A percentile compares a stretch with the other conserved stretches of the same genome.
Evolutionary conservation across 2,113 vertebrate species (phyloP).

Genomic region (Mormyrus lacerda): DNA sequence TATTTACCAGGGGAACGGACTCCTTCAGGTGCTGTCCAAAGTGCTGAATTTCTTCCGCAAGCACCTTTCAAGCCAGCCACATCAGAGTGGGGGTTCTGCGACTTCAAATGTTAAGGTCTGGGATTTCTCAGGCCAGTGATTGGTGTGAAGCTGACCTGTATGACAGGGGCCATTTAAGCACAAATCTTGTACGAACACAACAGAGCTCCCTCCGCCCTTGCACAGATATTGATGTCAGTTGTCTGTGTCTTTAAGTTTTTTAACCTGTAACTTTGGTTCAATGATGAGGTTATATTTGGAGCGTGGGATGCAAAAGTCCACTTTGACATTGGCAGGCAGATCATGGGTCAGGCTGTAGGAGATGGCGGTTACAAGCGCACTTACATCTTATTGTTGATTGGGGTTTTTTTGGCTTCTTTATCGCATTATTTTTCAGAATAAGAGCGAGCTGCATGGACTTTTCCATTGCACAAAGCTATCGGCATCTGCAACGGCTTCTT

Average conservation of each 20-base stretch:
- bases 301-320: not conserved
- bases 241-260: conserved; percentile 10
- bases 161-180: not conserved
- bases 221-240: conserved; percentile 8
- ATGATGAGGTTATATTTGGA: not conserved
- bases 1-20: conserved; percentile 25
- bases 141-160: not conserved
- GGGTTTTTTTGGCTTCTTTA: not conserved
- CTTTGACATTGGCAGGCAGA: not conserved
- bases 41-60: conserved; percentile 67
- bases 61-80: conserved; percentile 62
- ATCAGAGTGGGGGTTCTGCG: conserved; percentile 15
- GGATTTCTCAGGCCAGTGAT: not conserved
- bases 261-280: not conserved
- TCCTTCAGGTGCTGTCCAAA: conserved; percentile 70
- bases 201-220: not conserved
- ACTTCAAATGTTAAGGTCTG: not conserved
- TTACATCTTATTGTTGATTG: not conserved
- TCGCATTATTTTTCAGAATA: not conserved
- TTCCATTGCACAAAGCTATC: not conserved
- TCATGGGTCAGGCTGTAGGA: not conserved
- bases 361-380: not conserved
- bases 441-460: not conserved
- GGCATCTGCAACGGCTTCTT: not conserved
- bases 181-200: not conserved